Evolutionary conservation across 2,113 vertebrate species (phyloP), one percentile per base, ranked within the genome.

Genomic region (Paracyprichromis sp.): DNA sequence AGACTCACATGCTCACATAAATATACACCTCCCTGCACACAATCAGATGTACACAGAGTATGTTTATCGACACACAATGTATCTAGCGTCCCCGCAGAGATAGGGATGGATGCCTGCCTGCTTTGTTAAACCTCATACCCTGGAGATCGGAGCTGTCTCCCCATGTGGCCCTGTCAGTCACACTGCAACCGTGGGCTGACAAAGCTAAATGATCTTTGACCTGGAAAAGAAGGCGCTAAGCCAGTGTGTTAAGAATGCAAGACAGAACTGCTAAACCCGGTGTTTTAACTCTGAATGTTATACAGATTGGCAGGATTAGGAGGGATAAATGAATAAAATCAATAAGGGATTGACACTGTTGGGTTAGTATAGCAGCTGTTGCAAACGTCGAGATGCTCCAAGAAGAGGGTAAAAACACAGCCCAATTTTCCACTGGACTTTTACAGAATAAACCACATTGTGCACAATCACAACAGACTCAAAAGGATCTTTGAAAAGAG

Each of bases 91-190:
- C 54, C 83, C 3, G 5, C 63, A 57, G 90, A 61, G 59, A 80
- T 61, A 9, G 59, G 73, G 16, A n/a, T 6, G 38, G 88, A 82
- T 73, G 71, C 40, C 40, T 71, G 63, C 13, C 36, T 57, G 82
- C 69, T 47, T 34, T 53, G 80, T 57, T 88, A 50, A 80, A 57
- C 45, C 26, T 83, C 12, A 8, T n/a, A 59, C 86, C 78, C 34
- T 14, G 5, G 85, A 84, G 87, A 86, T 40, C n/a, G 24, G 50
- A 45, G 66, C 17, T 24, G 34, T 52, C 83, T 82, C 82, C 69
- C 43, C 80, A 66, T 87, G 54, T 83, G 85, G 56, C 52, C 59
- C 82, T 80, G 83, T 90, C 82, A 85, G 79, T 87, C 91, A 91
- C 31, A 53, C 21, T 24, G 69, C 40, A 86, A 34, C 9, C n/a